These are phyloP conservation scores for Acrocephalus arundinaceus DNA, from an alignment of 2,113 vertebrate genomes.

Conservation along the genomic window DNA sequence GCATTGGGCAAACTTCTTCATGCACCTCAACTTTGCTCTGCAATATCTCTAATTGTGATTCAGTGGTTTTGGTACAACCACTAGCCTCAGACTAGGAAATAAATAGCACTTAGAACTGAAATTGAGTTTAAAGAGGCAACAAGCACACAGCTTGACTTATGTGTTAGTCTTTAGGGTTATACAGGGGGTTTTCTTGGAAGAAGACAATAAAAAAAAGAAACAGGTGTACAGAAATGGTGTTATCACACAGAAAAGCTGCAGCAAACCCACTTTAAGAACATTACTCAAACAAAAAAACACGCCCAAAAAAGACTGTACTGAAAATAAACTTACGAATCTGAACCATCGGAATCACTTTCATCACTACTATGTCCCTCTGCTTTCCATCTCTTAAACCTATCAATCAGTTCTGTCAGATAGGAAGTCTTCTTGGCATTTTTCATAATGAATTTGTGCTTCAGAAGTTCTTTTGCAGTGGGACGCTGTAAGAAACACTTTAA, in stretches of 20 bases:
- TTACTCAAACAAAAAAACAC: not conserved
- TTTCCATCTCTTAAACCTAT: slow-evolving; percentile 92
- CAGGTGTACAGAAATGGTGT: not conserved
- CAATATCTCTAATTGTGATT: not conserved
- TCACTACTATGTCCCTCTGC: slow-evolving; percentile 92
- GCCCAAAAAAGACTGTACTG: not conserved
- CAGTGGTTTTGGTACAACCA: slow-evolving; percentile 44
- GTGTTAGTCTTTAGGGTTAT: not conserved
- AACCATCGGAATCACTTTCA: slow-evolving; percentile 90
- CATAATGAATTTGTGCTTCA: slow-evolving; percentile 85
- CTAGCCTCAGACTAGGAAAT: slow-evolving; percentile 59
- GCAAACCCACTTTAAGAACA: not conserved
- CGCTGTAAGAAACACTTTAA: slow-evolving; percentile 67
- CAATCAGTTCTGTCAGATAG: slow-evolving; percentile 84
- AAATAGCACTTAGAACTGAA: slow-evolving; percentile 3
- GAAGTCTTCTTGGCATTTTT: slow-evolving; percentile 86
- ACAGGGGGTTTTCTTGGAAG: not conserved
- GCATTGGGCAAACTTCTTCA: not conserved
- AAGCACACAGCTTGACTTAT: accelerated
- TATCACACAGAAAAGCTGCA: not conserved
- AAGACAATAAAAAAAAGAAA: not conserved
- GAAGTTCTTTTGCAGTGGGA: slow-evolving; percentile 82
- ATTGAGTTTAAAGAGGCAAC: not conserved
- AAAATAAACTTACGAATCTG: slow-evolving; percentile 83
- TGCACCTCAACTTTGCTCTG: not conserved